These are phyloP conservation scores for Palaemon carinicauda DNA, from an alignment of 1,140 invertebrate species.

Conservation along the genomic window DNA sequence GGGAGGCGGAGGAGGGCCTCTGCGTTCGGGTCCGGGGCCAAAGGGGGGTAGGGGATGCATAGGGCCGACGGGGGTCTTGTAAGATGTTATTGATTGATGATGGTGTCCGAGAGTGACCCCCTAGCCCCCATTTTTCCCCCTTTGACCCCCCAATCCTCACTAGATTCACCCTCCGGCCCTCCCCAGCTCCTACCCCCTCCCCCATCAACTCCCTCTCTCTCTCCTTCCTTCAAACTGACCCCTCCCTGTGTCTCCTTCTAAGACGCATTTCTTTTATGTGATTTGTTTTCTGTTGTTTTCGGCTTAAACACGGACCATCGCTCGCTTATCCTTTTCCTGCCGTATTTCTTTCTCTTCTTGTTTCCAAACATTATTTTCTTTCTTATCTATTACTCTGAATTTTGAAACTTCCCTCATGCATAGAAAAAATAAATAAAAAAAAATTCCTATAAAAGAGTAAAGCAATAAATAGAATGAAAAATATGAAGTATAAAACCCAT, in stretches of 20 bases:
- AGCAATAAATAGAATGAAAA: not conserved
- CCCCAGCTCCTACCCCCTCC: not conserved
- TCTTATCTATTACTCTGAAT: not conserved
- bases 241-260: not conserved
- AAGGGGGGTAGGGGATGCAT: not conserved
- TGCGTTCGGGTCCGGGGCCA: too few relatives aligned
- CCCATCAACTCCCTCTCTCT: not conserved
- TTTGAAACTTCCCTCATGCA: not conserved
- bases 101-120: slow-evolving; percentile 33
- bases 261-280: not conserved
- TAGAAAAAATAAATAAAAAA: not conserved
- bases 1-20: not conserved
- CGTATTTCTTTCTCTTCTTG: not conserved
- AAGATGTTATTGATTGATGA: slow-evolving; percentile 53
- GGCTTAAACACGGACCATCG: too few relatives aligned
- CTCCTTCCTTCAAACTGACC: not conserved
- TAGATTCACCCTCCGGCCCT: not conserved
- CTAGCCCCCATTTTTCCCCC: not conserved
- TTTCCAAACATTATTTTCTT: not conserved
- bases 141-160: not conserved
- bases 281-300: not conserved
- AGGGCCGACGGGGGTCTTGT: slow-evolving; percentile 14
- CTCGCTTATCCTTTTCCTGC: not conserved
- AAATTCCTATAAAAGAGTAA: too few relatives aligned
- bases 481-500: too few relatives aligned